Base-by-base conservation (phyloP, 2,888 invertebrate species). In the Drosophila neotestacea region DNA sequence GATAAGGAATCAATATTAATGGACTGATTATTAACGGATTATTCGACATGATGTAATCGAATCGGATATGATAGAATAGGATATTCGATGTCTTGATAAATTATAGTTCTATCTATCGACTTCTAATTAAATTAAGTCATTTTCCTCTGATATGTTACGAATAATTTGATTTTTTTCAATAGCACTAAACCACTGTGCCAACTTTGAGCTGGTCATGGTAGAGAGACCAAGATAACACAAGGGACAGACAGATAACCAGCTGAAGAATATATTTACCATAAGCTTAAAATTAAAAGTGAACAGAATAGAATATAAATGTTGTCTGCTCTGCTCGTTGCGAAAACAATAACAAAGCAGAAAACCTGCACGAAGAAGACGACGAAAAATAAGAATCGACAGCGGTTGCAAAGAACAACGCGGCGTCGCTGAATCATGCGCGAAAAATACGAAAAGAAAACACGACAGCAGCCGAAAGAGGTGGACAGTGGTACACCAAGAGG, bases 151-250 rank as follows among this genome's bases (percentile, higher is more conserved):
- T 22, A 4, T 28, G n/a, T n/a, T n/a, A 13, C 11, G 1, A 1
- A 47, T 16, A 28, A 4, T 38, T 3, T 7, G 10, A 10, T 1
- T 1, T 47, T 55, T 51, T 66, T 36, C 0, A 41, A 58, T 50
- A 1, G 6, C 28, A 22, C 16, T 52, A 6, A 50, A 54, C 74
- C 85, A 85, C 73, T 76, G 79, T 81, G 62, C 51, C 58, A 70
- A 70, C 77, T 88, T 85, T 88, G 87, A 81, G 85, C 76, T 85
- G 85, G 85, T 85, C 85, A 85, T 84, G 83, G 88, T 85, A 87
- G 62, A 63, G 60, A 64, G 48, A 61, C 55, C 58, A 60, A 73
- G 70, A 76, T 73, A 88, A 71, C 69, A 63, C 47, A 70, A 67
- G 65, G 28, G 56, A 51, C 77, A 70, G 48, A 64, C 65, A 74